Evolutionary conservation across 2,797 vertebrate genomes (phyloP).

Genomic region (Petrocephalus sullivani): DNA sequence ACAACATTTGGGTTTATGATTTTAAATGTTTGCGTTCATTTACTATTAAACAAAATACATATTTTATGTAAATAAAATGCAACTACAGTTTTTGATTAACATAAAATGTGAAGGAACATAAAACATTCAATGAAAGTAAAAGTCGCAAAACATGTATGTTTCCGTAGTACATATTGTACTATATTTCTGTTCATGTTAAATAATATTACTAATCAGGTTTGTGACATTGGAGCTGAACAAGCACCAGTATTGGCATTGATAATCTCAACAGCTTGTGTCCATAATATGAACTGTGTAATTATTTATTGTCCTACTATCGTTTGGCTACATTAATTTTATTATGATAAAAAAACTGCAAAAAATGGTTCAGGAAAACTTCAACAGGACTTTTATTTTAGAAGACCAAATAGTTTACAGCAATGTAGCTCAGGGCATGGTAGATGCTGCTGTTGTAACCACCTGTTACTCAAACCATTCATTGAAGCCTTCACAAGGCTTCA

Average conservation of each 20-base stretch:
- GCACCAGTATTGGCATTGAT: not conserved
- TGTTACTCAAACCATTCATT: not conserved
- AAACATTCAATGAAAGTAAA: not conserved
- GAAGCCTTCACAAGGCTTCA: conserved; percentile 72
- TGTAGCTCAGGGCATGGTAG: not conserved
- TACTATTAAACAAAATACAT: not conserved
- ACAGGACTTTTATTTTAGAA: conserved; percentile 10
- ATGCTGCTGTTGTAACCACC: not conserved
- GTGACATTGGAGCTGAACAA: not conserved
- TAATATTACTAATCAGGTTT: not conserved
- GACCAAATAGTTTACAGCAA: not conserved
- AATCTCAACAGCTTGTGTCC: not conserved
- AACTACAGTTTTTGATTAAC: not conserved
- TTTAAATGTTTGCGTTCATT: not conserved
- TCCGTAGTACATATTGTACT: not conserved
- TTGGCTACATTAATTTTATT: not conserved
- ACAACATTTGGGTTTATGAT: not conserved
- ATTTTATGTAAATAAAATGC: not conserved
- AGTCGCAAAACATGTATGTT: not conserved
- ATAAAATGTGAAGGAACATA: not conserved
- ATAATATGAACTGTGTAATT: not conserved
- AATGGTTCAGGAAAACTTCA: not conserved
- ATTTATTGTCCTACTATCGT: not conserved
- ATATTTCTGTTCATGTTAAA: not conserved
- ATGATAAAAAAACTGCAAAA: not conserved